Evolutionary conservation across 1,140 invertebrate species (phyloP).

Genomic region (Venturia canescens): DNA sequence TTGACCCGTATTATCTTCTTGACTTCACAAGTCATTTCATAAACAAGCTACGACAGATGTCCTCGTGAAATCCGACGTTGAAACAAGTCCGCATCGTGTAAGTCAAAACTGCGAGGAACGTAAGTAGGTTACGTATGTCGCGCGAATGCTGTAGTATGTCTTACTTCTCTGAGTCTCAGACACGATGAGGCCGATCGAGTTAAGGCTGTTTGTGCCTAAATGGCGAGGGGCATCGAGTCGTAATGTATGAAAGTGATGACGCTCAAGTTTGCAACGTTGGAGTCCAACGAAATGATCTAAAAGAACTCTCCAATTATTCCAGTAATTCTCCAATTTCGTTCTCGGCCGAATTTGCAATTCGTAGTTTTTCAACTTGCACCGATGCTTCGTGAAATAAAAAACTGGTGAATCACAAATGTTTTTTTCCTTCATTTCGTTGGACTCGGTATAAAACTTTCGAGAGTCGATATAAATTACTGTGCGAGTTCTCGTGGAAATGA

Average conservation of each 20-base stretch:
- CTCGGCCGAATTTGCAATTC: no score
- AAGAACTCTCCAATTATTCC: no score
- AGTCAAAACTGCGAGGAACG: background rate
- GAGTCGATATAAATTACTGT: no score
- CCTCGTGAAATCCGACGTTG: conserved; percentile 35
- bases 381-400: no score
- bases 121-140: conserved; percentile 37
- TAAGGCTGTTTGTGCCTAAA: background rate
- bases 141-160: conserved; percentile 30
- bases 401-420: no score
- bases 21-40: conserved; percentile 28
- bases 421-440: no score
- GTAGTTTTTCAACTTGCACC: no score
- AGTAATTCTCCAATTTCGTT: no score
- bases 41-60: conserved; percentile 36
- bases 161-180: background rate
- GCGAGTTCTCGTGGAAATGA: no score
- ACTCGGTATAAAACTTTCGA: no score
- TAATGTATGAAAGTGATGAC: background rate
- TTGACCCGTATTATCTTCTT: background rate
- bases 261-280: no score
- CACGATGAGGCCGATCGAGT: conserved; percentile 28
- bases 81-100: conserved; percentile 16
- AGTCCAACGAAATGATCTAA: no score
- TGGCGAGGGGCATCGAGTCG: background rate